Conservation (phyloP, 2,113 vertebrate genomes). For the Cyprinodon variegatus region DNA sequence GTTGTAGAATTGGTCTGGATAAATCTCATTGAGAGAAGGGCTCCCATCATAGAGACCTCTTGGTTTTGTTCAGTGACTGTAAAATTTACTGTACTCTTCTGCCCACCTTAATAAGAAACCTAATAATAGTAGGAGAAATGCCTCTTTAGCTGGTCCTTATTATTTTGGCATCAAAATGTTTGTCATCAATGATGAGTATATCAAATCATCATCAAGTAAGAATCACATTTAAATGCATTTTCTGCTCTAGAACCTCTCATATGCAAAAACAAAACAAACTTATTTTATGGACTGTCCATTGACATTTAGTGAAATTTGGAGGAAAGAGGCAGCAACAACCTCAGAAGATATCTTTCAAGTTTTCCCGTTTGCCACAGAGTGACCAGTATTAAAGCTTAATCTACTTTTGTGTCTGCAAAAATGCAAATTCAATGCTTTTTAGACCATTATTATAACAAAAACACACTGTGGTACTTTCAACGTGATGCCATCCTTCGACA, state of each 20-base stretch:
- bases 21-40: slow-evolving; percentile 42
- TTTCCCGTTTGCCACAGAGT: slow-evolving; percentile 42
- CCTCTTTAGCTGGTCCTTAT: slow-evolving; percentile 5
- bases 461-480: slow-evolving; percentile 21
- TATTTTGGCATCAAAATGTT: slow-evolving; percentile 25
- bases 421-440: slow-evolving; percentile 47
- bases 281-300: slow-evolving; percentile 55
- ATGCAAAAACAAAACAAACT: slow-evolving; percentile 6
- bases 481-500: slow-evolving; percentile 21
- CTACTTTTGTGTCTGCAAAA: slow-evolving; percentile 50
- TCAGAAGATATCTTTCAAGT: slow-evolving; percentile 46
- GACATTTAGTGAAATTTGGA: slow-evolving; percentile 53
- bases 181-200: slow-evolving; percentile 12
- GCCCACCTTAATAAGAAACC: slow-evolving; percentile 38
- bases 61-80: slow-evolving; percentile 58
- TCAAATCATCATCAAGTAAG: slow-evolving; percentile 10
- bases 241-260: slow-evolving; percentile 23
- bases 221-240: slow-evolving; percentile 13
- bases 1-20: slow-evolving; percentile 48
- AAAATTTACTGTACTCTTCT: slow-evolving; percentile 47
- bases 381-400: slow-evolving; percentile 50
- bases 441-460: slow-evolving; percentile 42
- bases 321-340: slow-evolving; percentile 51
- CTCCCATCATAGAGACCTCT: slow-evolving; percentile 58
- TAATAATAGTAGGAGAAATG: slow-evolving; percentile 32